Conservation (phyloP, 2,888 invertebrate species). For the Suillia variegata region DNA sequence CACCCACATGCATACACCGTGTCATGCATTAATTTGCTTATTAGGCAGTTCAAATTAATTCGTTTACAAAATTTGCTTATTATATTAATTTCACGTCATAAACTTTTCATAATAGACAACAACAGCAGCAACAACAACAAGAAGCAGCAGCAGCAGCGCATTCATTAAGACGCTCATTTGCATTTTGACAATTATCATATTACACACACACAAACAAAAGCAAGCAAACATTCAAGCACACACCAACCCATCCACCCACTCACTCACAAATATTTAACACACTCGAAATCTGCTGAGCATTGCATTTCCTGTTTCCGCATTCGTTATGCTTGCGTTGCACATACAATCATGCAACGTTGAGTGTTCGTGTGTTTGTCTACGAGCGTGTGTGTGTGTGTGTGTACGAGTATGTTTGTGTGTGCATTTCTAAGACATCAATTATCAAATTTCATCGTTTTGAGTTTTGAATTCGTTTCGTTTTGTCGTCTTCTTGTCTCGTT, state of each 20-base stretch:
- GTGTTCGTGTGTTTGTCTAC: slow-evolving; percentile 19
- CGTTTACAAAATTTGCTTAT: not conserved
- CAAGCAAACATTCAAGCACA: not conserved
- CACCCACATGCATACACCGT: too few relatives aligned
- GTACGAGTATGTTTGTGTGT: not conserved
- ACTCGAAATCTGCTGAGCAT: not conserved
- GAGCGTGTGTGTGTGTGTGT: slow-evolving; percentile 25
- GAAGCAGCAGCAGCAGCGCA: slow-evolving; percentile 1
- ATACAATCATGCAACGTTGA: not conserved
- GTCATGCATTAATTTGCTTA: not conserved
- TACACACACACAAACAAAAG: slow-evolving; percentile 1
- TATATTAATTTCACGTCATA: not conserved
- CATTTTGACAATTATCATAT: slow-evolving; percentile 6
- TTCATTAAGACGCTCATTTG: not conserved
- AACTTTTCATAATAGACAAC: not conserved
- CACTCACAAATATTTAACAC: not conserved
- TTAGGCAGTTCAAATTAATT: not conserved
- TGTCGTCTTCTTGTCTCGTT: slow-evolving; percentile 1
- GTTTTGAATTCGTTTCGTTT: not conserved
- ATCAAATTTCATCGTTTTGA: not conserved
- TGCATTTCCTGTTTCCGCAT: slow-evolving; percentile 1
- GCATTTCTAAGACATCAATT: not conserved
- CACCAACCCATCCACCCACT: not conserved
- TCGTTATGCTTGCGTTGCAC: not conserved
- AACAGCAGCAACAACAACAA: not conserved